Conservation (phyloP, 2,888 invertebrate genomes). For the Dendrolimus houi region DNA sequence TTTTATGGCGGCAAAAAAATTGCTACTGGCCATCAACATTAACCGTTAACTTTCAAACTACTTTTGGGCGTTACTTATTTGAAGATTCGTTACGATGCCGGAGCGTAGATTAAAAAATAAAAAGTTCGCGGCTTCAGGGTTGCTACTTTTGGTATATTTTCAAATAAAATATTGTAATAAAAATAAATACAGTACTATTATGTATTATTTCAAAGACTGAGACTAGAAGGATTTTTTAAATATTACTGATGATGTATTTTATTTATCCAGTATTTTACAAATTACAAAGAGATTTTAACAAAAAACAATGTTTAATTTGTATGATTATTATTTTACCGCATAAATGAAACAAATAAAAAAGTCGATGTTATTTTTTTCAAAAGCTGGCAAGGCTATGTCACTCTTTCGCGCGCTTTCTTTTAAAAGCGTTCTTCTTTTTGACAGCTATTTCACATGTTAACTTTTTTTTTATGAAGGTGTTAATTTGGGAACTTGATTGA, state of each 20-base stretch:
- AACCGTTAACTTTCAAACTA: slow-evolving; percentile 39
- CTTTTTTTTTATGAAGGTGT: slow-evolving; percentile 11
- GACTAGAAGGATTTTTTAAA: too few species aligned
- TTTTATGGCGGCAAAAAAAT: slow-evolving; percentile 8
- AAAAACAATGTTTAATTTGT: too few species aligned
- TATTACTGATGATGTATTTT: too few species aligned
- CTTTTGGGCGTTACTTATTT: slow-evolving; percentile 39
- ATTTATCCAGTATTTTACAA: too few species aligned
- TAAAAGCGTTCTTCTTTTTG: slow-evolving; percentile 16
- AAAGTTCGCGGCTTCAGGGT: slow-evolving; percentile 5
- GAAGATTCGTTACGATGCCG: slow-evolving; percentile 43
- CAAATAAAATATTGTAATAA: too few species aligned
- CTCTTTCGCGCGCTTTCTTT: slow-evolving; percentile 12
- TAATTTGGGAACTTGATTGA: slow-evolving; percentile 17
- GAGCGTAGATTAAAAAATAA: slow-evolving; percentile 15
- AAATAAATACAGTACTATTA: too few species aligned
- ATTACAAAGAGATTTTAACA: too few species aligned
- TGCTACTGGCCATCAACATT: slow-evolving; percentile 26
- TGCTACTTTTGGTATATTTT: background rate
- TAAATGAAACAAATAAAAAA: too few species aligned
- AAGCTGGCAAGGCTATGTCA: background rate
- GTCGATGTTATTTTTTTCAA: background rate
- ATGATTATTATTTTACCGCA: too few species aligned
- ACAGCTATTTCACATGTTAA: slow-evolving; percentile 12
- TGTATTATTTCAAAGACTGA: too few species aligned